Evolutionary conservation across 1,140 invertebrate species (phyloP), one percentile per base, ranked within the genome.

Genomic region (Macrobrachium rosenbergii): DNA sequence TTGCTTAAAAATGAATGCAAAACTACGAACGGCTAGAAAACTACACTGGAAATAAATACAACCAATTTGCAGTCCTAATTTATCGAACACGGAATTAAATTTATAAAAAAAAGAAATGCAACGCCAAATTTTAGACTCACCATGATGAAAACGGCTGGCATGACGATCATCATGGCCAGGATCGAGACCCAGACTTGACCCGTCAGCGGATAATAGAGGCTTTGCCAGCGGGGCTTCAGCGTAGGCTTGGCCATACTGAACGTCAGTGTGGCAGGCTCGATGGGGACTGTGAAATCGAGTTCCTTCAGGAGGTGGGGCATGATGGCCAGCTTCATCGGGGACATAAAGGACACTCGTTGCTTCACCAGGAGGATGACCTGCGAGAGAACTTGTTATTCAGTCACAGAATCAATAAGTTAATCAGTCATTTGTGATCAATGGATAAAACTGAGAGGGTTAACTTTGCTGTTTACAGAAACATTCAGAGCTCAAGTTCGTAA

Each of bases 181-280:
- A 87, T 81, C 17, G 77, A 87, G 3, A 23, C 84, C 84, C 84
- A 87, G 17, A 87, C 78, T 0, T 62, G 62, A 19, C 10, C 43
- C 12, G 21, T 79, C 19, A 87, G 64, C 3, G 84, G 84, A 28
- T 81, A 75, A 63, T 87, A 81, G 8, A 81, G 64, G 59, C 77
- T 73, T 59, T 87, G 84, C 84, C 84, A 87, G 19, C 58, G 77
- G 19, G 84, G 84, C 78, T 87, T 87, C 2, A 87, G 78, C 21
- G 64, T 81, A 45, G 84, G 84, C 62, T 87, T 87, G 64, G 77
- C 64, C 84, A 87, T 87, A 43, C 76, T 87, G 77, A 87, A 87
- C 12, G 77, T 78, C 52, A 81, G 62, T 17, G 84, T 87, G 64
- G 84, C 84, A 6, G 45, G 63, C 58, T 87, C 84, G 17, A 87